Base-by-base conservation (phyloP, 1,140 invertebrate genomes). In the Lepidurus couesii region DNA sequence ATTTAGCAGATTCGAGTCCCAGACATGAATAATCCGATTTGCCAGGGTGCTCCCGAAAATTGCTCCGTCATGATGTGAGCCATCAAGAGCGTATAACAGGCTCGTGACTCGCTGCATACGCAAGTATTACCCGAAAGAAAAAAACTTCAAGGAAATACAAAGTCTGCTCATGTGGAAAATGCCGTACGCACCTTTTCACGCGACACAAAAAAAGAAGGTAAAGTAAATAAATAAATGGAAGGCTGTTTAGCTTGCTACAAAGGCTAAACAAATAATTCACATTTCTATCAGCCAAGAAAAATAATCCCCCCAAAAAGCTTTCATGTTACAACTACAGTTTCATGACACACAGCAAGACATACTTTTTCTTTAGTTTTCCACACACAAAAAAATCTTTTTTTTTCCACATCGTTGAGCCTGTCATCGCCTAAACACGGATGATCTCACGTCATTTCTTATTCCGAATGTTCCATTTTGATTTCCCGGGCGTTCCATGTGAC, bases 121-220 rank as follows among this genome's bases (percentile, higher is more conserved):
- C 53, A 65, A 65, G 53, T 65, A 21, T 65, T 65, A n/a, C 53
- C 21, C 53, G 53, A 21, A 65, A 21, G 53, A 65, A 13, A 65
- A 13, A 21, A 65, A 65, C 16, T 11, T n/a, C 3, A 16, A 65
- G 53, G 53, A 21, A 65, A 65, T n/a, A 21, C n/a, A 21, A 21
- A 13, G 53, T 65, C 53, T 65, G 53, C 53, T 65, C 53, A 65
- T 65, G 53, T n/a, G 53, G 53, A 65, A 65, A 65, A 65, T 65
- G 13, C 53, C n/a, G 16, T 65, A 65, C 16, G 16, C 21, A 65
- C 53, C 53, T 65, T 65, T 13, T 65, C 13, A 8, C 21, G 16
- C 16, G 13, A n/a, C 16, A 13, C 21, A 65, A 65, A 65, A 21
- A 65, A 21, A 65, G 13, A 65, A 7, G 21, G 34, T 34, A 65